Evolutionary conservation across 2,113 vertebrate species (phyloP).

Genomic region (Hippocampus mohnikei): DNA sequence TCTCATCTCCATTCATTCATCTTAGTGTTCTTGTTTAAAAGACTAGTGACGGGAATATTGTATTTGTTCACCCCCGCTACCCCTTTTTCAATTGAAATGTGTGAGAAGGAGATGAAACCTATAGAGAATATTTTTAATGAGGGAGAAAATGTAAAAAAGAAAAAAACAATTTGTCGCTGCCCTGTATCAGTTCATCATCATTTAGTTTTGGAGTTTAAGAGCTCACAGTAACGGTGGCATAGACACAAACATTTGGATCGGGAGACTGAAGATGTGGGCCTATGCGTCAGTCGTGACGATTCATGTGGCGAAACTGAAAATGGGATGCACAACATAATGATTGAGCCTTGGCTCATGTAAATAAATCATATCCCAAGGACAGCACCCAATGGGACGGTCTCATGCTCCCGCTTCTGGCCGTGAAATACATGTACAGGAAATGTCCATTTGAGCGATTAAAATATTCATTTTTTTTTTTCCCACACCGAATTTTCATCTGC

Average conservation of each 20-base stretch:
- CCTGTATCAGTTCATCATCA: no score
- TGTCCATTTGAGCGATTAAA: constrained; percentile 49
- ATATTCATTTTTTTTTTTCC: constrained; percentile 38
- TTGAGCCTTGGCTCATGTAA: background rate
- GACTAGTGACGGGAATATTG: no score
- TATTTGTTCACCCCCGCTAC: no score
- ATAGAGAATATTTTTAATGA: no score
- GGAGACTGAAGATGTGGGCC: background rate
- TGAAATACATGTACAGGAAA: constrained; percentile 27
- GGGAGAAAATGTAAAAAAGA: no score
- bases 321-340: background rate
- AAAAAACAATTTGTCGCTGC: no score
- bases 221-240: no score
- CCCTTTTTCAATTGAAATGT: no score
- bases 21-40: no score
- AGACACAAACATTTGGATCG: background rate
- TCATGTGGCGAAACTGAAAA: background rate
- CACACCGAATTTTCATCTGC: constrained; percentile 14
- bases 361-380: constrained; percentile 8
- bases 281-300: background rate
- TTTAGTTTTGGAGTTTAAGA: no score
- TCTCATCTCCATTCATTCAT: constrained; percentile 67
- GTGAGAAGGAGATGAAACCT: no score
- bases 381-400: constrained; percentile 4
- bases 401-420: constrained; percentile 5